These are phyloP conservation scores for Cheiracanthium punctorium DNA, from an alignment of 2,888 invertebrate species.

Conservation along the genomic window DNA sequence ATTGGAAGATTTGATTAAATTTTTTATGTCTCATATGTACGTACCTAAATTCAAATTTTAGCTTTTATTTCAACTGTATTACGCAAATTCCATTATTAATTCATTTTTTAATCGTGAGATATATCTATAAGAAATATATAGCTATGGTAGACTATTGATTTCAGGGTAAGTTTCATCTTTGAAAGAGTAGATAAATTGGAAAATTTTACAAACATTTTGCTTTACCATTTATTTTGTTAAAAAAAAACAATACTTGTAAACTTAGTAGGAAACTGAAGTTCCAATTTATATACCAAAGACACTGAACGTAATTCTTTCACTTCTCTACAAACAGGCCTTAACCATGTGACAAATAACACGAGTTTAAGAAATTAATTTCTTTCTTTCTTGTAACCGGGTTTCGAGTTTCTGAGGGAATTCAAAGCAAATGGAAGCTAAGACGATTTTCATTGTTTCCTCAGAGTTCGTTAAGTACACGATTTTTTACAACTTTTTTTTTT, in stretches of 20 bases:
- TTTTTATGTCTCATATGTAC: no score
- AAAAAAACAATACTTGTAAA: not conserved
- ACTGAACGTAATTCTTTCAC: not conserved
- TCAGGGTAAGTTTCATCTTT: no score
- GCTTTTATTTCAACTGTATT: no score
- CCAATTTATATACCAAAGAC: not conserved
- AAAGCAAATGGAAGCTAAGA: not conserved
- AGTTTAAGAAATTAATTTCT: not conserved
- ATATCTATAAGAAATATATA: no score
- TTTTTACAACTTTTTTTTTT: not conserved
- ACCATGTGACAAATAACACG: not conserved
- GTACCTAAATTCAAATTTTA: no score
- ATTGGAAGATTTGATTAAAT: no score
- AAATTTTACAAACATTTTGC: no score
- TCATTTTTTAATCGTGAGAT: no score
- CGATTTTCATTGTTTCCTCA: not conserved
- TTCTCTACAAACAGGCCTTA: not conserved
- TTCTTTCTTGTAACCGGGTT: not conserved
- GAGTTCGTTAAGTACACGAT: not conserved
- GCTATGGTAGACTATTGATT: no score
- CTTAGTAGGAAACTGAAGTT: not conserved
- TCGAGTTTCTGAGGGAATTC: constrained; percentile 1
- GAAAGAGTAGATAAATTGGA: no score
- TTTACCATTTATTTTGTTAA: no score
- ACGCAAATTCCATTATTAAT: no score